These are phyloP conservation scores for Tetragonula clypearis DNA, from an alignment of 1,140 invertebrate species.

Conservation along the genomic window DNA sequence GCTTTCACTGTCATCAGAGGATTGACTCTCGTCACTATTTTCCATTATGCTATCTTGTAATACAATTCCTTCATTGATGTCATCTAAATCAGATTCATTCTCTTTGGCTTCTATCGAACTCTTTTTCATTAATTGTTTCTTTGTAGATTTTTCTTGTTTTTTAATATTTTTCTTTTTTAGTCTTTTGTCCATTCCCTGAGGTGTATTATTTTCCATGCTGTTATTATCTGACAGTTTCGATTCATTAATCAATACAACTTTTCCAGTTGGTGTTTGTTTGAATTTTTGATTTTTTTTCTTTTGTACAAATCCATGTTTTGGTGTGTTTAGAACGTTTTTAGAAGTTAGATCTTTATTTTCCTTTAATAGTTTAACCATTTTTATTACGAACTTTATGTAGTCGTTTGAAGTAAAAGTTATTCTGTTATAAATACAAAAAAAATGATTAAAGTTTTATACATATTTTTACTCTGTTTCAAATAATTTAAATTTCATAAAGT, in stretches of 20 bases:
- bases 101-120: constrained; percentile 11
- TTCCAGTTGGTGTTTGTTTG: constrained; percentile 59
- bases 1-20: constrained; percentile 25
- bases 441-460: neutral
- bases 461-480: neutral
- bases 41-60: constrained; percentile 6
- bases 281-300: constrained; percentile 63
- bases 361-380: constrained; percentile 37
- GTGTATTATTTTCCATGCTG: neutral
- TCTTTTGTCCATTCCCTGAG: constrained; percentile 20
- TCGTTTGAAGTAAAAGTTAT: neutral
- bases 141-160: neutral
- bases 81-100: constrained; percentile 33
- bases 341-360: neutral
- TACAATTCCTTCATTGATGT: constrained; percentile 46
- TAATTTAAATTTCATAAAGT: neutral
- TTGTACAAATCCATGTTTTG: constrained; percentile 33
- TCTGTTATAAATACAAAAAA: neutral
- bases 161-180: constrained; percentile 15
- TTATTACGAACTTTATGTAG: neutral
- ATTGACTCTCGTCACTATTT: constrained; percentile 36
- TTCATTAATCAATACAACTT: constrained; percentile 55
- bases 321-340: neutral
- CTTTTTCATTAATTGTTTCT: neutral
- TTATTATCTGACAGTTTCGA: neutral